Evolutionary conservation across 2,888 invertebrate species (phyloP), one percentile per base, ranked within the genome.

Genomic region (Ceriagrion tenellum): DNA sequence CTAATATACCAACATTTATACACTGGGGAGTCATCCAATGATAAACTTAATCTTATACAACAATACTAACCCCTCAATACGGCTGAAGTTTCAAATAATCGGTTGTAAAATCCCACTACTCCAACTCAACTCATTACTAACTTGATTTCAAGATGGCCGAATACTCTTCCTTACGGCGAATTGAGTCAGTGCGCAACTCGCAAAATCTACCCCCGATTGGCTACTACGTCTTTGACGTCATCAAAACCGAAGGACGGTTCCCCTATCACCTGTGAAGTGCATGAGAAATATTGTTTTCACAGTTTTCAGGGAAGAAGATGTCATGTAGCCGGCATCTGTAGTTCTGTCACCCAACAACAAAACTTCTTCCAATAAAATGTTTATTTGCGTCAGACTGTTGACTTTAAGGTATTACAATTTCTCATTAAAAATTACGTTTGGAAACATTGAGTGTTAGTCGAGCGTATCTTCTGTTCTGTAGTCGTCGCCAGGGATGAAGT

Each of bases 141-240:
- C 96, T 96, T 96, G 95, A 96, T 96, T 96, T 95, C 96, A 96
- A 96, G 96, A 96, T 96, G 96, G 96, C 96, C 96, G 96, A 96
- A 96, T 96, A 96, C 96, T 96, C 96, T 88, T 95, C 95, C 96
- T 96, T 96, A 96, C 96, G 96, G 96, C 96, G 96, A 96, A 96
- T 96, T 96, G 95, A 96, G 96, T 96, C 96, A 96, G 96, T 96
- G 96, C 96, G 96, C 96, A 96, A 96, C 96, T 96, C 96, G 95
- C 81, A 95, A 95, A 95, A 95, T 95, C 95, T 95, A 95, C 95
- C 95, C 95, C 95, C 95, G 95, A 95, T 96, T 96, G 96, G 96
- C 90, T 89, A 74, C 59, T 55, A 47, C 55, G 23, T 35, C 59
- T 95, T 96, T 96, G 96, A 96, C 96, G 96, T 96, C 96, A 95